A percentile compares a stretch with the other conserved stretches of the same genome.
These are phyloP conservation scores for Heterotilapia buettikoferi DNA, from an alignment of 2,113 vertebrate species.

Conservation along the genomic window DNA sequence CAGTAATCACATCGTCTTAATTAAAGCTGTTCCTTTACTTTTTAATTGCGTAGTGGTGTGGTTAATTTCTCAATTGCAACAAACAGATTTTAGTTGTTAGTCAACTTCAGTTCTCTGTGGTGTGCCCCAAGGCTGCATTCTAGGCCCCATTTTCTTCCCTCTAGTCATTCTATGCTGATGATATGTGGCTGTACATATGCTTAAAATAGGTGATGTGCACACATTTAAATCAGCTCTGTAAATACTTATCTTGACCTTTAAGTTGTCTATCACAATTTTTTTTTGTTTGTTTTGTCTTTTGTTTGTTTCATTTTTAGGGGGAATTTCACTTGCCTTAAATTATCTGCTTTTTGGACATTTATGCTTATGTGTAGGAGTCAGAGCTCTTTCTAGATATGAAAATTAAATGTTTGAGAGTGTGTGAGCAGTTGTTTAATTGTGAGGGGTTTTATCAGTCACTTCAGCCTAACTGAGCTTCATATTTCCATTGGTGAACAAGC, in stretches of 20 bases:
- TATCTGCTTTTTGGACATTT: neutral
- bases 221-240: neutral
- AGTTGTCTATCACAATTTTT: neutral
- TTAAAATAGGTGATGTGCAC: neutral
- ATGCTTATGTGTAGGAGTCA: neutral
- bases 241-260: neutral
- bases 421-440: neutral
- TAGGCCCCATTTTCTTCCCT: neutral
- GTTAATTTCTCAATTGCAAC: neutral
- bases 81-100: neutral
- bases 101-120: neutral
- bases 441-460: neutral
- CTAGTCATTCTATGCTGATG: neutral
- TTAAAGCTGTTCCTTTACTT: neutral
- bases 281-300: neutral
- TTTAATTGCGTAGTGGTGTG: neutral
- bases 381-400: neutral
- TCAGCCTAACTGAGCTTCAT: neutral
- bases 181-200: neutral
- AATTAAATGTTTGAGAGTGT: neutral
- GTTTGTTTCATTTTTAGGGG: neutral
- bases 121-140: neutral
- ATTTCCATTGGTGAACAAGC: neutral
- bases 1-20: neutral
- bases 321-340: neutral